Evolutionary conservation across 1,140 invertebrate genomes (phyloP).

Genomic region (Euwallacea similis): DNA sequence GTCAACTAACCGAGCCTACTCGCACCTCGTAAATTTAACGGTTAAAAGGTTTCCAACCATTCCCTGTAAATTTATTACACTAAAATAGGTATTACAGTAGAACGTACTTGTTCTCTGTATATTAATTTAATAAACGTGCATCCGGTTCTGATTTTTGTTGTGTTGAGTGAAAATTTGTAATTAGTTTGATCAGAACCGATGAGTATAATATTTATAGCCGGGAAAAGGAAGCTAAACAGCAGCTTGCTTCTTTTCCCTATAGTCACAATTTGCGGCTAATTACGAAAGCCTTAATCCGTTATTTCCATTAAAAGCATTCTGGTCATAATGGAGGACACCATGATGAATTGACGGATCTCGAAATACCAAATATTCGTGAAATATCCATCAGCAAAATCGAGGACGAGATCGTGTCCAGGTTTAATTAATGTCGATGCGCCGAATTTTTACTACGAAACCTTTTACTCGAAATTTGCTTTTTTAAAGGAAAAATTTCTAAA

Average conservation of each 20-base stretch:
- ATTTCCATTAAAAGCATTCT: too few relatives aligned
- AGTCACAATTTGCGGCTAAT: too few relatives aligned
- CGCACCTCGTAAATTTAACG: slow-evolving; percentile 13
- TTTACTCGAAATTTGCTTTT: slow-evolving; percentile 31
- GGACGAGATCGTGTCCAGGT: slow-evolving; percentile 16
- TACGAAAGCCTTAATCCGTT: too few relatives aligned
- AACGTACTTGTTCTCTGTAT: slow-evolving; percentile 4
- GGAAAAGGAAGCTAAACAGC: background rate
- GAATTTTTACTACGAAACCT: slow-evolving; percentile 25
- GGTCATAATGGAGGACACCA: too few relatives aligned
- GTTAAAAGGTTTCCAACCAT: slow-evolving; percentile 7
- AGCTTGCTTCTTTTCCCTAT: too few relatives aligned
- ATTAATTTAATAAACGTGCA: slow-evolving; percentile 11
- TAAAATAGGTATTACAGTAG: slow-evolving; percentile 13
- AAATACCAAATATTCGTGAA: slow-evolving; percentile 14
- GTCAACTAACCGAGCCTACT: slow-evolving; percentile 2
- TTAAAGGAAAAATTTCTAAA: slow-evolving; percentile 15
- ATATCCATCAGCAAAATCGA: slow-evolving; percentile 18
- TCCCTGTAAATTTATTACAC: slow-evolving; percentile 1
- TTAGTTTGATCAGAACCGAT: slow-evolving; percentile 7
- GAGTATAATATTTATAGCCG: slow-evolving; percentile 4
- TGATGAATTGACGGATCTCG: background rate
- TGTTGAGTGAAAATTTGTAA: background rate
- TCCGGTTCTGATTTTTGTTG: slow-evolving; percentile 15
- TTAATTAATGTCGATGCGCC: slow-evolving; percentile 23